phyloP scores from a whole-genome alignment of 1,140 invertebrate genomes.

The Leptinotarsa lineolata region DNA sequence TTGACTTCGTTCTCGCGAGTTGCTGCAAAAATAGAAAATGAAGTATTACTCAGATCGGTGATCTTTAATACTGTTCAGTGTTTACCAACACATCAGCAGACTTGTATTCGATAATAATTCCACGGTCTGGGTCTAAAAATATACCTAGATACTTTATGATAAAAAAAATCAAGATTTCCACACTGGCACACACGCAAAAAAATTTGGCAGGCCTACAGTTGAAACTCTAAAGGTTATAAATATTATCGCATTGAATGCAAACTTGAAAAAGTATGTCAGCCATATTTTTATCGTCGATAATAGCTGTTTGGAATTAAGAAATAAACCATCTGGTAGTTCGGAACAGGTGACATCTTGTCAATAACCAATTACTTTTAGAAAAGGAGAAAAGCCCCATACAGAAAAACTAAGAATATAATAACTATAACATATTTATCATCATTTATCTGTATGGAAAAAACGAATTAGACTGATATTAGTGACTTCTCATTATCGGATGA shows the following conservation, averaged over 20 bases:
- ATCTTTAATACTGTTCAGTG: background rate
- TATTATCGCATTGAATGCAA: background rate
- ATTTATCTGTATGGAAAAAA: too few species aligned
- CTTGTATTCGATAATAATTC: constrained; percentile 5
- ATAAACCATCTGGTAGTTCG: too few species aligned
- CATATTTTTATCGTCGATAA: background rate
- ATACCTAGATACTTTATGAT: constrained; percentile 3
- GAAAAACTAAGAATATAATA: too few species aligned
- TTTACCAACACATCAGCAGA: background rate
- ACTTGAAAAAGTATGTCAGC: background rate
- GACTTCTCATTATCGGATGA: too few species aligned
- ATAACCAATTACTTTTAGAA: too few species aligned
- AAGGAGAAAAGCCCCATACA: too few species aligned
- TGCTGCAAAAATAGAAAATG: background rate
- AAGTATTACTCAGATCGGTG: background rate
- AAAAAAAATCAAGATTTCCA: background rate
- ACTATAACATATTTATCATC: too few species aligned
- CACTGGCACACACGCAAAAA: background rate
- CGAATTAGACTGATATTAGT: too few species aligned
- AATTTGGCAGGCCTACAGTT: constrained; percentile 1
- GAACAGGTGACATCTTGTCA: too few species aligned
- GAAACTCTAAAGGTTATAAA: background rate
- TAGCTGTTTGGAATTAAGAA: background rate
- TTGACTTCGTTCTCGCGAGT: background rate
- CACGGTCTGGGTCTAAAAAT: background rate